These are phyloP conservation scores for Pandemis cinnamomeana DNA, from an alignment of 2,888 invertebrate genomes.

Conservation along the genomic window DNA sequence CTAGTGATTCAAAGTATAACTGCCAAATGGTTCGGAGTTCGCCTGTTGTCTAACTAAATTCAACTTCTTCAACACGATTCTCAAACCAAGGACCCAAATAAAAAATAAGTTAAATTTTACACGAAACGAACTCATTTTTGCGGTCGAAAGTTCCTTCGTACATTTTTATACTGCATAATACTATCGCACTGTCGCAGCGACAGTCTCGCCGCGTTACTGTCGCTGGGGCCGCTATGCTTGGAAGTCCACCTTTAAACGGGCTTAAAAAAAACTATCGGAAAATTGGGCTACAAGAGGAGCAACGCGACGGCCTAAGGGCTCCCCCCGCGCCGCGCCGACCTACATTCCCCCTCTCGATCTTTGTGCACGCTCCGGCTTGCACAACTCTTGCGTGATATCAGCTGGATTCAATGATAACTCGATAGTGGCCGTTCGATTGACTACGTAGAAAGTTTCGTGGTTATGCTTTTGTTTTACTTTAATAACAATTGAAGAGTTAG, in stretches of 20 bases:
- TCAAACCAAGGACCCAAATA: background rate
- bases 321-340: constrained; percentile 59
- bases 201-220: no score
- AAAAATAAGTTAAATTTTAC: no score
- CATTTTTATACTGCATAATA: no score
- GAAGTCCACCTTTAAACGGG: no score
- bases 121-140: background rate
- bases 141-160: no score
- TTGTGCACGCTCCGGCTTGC: constrained; percentile 78
- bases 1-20: no score
- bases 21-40: no score
- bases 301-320: constrained; percentile 78
- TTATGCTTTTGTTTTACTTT: constrained; percentile 35
- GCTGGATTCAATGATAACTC: constrained; percentile 72
- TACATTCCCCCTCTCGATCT: constrained; percentile 75
- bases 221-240: no score
- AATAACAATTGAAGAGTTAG: constrained; percentile 16
- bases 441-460: constrained; percentile 35
- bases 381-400: constrained; percentile 76
- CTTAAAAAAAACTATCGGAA: constrained; percentile 42
- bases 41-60: no score
- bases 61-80: no score
- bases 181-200: no score
- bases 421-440: constrained; percentile 48
- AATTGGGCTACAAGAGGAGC: constrained; percentile 47